Percentiles rank a stretch among this genome's conserved stretches.
Evolutionary conservation across 1,140 invertebrate genomes (phyloP).

Genomic region (Psix sp.): DNA sequence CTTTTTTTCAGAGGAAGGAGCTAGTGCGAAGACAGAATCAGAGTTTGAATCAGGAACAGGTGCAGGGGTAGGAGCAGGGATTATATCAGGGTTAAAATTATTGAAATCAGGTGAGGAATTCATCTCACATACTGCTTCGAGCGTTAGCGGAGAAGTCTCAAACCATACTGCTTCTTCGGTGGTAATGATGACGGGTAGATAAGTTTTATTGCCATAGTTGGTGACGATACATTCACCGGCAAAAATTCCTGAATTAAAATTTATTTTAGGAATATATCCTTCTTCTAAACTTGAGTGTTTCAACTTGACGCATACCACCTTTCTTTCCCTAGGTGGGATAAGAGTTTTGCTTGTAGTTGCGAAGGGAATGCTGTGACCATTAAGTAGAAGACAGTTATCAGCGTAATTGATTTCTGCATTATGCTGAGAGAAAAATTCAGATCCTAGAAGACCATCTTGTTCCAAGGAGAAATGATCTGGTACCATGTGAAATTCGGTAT

Average conservation of each 20-base stretch:
- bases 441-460: slow-evolving; percentile 20
- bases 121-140: no score
- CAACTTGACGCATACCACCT: not conserved
- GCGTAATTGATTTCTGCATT: not conserved
- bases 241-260: not conserved
- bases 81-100: no score
- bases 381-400: not conserved
- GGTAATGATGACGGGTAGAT: no score
- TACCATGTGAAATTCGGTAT: slow-evolving; percentile 9
- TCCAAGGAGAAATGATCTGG: slow-evolving; percentile 8
- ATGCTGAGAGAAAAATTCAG: slow-evolving; percentile 7
- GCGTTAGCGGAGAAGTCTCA: no score
- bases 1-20: no score
- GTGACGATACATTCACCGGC: no score
- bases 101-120: no score
- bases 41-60: no score
- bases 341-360: not conserved
- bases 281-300: not conserved
- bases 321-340: not conserved
- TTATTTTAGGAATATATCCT: not conserved
- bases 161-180: no score
- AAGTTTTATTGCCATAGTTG: slow-evolving; percentile 1
- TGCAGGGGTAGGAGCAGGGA: no score
- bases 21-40: no score
- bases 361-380: not conserved